Evolutionary conservation across 2,113 vertebrate genomes (phyloP), one percentile per base, ranked within the genome.

Genomic region (Nestor notabilis): DNA sequence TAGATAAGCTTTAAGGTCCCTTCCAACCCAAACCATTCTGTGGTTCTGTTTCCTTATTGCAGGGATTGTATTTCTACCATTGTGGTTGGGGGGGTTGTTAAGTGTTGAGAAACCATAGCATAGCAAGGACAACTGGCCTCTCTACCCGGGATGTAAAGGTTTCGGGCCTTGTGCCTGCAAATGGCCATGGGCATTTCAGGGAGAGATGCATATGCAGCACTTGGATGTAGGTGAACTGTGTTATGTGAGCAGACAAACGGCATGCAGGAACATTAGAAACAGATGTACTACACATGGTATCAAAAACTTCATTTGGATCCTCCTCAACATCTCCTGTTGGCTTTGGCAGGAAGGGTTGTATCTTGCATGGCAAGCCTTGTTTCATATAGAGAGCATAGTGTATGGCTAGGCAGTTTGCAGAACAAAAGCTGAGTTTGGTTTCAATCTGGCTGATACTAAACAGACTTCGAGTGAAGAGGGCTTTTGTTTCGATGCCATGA

Each of bases 351-450:
- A 39, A 60, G 74, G 49, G 77, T 47, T 80, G 50, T 58, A 13
- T 90, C 78, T 90, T 50, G 79, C 87, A 91, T 90, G 86, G 86
- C 52, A 68, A 89, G 72, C 46, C 70, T 83, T 16, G 0, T 49
- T 74, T 79, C 72, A 16, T 63, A 46, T 21, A 87, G 70, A 72
- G 79, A 39, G 47, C 2, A 11, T 11, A 84, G 79, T 5, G 11
- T 28, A 56, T 52, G 53, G 90, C 56, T 37, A 68, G 78, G 92
- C 50, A 24, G 72, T 80, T 53, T 82, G 87, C 91, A 75, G 90
- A 89, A 85, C 83, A 93, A 91, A 92, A 90, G 43, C 89, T 75
- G 53, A 95, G 16, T 66, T 96, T 87, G 76, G 81, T 89, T 94
- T 96, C 75, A 46, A 27, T 84, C 13, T 69, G 74, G 81, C 89